A percentile compares a stretch with the other conserved stretches of the same genome.
Conservation (phyloP, 2,797 vertebrate species). For the Myripristis murdjan region DNA sequence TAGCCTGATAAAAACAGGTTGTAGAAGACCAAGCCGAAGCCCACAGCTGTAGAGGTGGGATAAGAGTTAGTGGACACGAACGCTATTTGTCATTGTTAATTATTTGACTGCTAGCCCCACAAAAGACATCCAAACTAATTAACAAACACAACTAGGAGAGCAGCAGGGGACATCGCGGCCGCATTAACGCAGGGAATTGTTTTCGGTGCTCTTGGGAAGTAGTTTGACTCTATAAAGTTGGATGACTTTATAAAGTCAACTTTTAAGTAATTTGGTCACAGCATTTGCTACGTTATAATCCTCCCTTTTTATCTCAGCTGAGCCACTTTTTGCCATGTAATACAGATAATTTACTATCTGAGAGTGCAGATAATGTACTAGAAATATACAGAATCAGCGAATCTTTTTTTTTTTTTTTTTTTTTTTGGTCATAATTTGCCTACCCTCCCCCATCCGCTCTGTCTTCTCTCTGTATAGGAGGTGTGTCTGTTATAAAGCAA, state of each 20-base stretch:
- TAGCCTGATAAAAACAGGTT: conserved; percentile 58
- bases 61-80: conserved; percentile 49
- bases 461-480: too few species aligned
- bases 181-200: conserved; percentile 20
- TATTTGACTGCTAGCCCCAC: conserved; percentile 59
- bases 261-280: conserved; percentile 31
- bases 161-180: conserved; percentile 35
- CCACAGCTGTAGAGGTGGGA: conserved; percentile 63
- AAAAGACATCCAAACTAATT: conserved; percentile 67
- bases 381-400: too few species aligned
- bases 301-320: conserved; percentile 9
- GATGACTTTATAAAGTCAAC: conserved; percentile 48
- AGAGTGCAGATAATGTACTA: too few species aligned
- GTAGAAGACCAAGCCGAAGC: conserved; percentile 33
- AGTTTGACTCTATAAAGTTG: conserved; percentile 31
- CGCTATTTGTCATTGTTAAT: conserved; percentile 71
- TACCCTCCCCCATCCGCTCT: too few species aligned
- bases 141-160: conserved; percentile 54
- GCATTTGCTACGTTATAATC: conserved; percentile 18
- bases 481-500: too few species aligned
- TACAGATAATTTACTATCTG: too few species aligned
- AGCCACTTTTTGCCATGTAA: neutral
- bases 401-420: too few species aligned
- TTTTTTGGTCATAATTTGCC: too few species aligned
- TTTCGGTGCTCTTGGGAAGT: conserved; percentile 16